Conservation (phyloP, 2,797 vertebrate genomes). For the Clarias platycephalus region DNA sequence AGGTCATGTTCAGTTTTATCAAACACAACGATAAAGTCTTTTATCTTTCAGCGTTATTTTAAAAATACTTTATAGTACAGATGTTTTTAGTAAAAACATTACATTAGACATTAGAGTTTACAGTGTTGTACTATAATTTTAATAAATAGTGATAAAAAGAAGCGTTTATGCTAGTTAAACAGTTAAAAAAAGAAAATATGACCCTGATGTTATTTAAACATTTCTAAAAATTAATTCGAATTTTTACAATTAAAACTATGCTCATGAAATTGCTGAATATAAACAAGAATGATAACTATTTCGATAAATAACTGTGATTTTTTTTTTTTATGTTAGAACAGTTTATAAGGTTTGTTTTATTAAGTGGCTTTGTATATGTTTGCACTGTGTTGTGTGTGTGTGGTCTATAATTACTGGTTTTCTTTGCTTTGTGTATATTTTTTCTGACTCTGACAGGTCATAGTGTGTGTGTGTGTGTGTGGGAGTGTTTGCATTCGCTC, state of each 20-base stretch:
- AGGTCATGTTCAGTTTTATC: background rate
- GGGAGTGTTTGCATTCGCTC: slow-evolving; percentile 26
- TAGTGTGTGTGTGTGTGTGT: background rate
- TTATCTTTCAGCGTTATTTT: background rate
- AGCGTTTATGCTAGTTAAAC: too few species aligned
- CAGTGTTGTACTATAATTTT: too few species aligned
- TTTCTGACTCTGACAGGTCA: background rate
- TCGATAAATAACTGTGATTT: background rate
- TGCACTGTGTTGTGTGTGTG: background rate
- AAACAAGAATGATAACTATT: background rate
- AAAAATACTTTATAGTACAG: background rate
- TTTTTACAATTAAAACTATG: too few species aligned
- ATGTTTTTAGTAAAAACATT: background rate
- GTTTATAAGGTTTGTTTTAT: background rate
- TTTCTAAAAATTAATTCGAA: too few species aligned
- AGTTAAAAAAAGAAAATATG: too few species aligned
- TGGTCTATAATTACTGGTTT: background rate
- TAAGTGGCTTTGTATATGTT: background rate
- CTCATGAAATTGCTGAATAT: background rate
- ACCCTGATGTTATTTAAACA: too few species aligned
- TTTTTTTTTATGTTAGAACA: background rate
- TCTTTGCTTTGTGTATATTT: slow-evolving; percentile 5
- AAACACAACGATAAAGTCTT: background rate
- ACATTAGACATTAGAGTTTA: too few species aligned
- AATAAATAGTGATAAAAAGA: too few species aligned